Conservation (phyloP, 2,797 vertebrate genomes). For the Echeneis naucrates region DNA sequence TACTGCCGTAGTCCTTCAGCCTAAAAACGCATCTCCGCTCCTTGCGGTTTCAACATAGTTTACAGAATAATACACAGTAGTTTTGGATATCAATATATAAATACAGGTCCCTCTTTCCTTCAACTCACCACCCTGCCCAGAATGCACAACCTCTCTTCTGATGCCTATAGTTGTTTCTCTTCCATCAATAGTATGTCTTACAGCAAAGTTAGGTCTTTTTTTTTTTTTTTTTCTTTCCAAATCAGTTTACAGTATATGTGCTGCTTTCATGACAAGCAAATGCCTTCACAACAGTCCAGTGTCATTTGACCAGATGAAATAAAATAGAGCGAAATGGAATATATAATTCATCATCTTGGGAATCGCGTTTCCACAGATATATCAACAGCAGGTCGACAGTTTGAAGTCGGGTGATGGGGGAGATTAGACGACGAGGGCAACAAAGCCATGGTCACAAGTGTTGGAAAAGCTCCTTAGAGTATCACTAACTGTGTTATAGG, state of each 20-base stretch:
- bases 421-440: slow-evolving; percentile 43
- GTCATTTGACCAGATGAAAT: slow-evolving; percentile 69
- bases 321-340: slow-evolving; percentile 59
- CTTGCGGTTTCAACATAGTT: slow-evolving; percentile 46
- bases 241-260: slow-evolving; percentile 54
- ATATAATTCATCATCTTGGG: slow-evolving; percentile 53
- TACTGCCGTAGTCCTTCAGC: slow-evolving; percentile 33
- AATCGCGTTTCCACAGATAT: slow-evolving; percentile 62
- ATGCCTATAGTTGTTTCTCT: slow-evolving; percentile 27
- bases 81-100: slow-evolving; percentile 52
- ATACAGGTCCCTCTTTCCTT: slow-evolving; percentile 55
- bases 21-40: slow-evolving; percentile 33
- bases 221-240: slow-evolving; percentile 9
- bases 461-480: slow-evolving; percentile 54
- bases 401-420: slow-evolving; percentile 44
- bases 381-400: slow-evolving; percentile 63
- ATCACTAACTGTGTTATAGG: slow-evolving; percentile 46
- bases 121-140: slow-evolving; percentile 42
- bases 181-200: slow-evolving; percentile 47
- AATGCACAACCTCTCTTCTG: slow-evolving; percentile 28
- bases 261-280: slow-evolving; percentile 58
- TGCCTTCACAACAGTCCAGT: slow-evolving; percentile 78
- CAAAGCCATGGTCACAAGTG: slow-evolving; percentile 66
- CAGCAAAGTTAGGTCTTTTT: slow-evolving; percentile 17
- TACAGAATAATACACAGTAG: slow-evolving; percentile 58